Base-by-base conservation (phyloP, 1,140 invertebrate species). In the Brachystomella parvula region DNA sequence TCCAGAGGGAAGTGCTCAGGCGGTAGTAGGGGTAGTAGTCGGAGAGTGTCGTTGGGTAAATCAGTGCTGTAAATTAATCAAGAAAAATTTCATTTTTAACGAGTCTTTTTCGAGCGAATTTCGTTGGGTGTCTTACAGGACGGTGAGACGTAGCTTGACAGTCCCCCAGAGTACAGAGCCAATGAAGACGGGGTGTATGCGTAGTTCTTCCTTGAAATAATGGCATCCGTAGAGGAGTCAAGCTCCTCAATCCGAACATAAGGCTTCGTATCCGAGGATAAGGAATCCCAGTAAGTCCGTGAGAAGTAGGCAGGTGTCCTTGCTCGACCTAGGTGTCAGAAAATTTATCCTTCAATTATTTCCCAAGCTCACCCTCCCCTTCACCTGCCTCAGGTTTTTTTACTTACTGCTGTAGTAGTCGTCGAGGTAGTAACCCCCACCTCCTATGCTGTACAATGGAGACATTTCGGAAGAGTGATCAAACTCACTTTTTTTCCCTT, bases 21-120 rank as follows among this genome's bases (percentile, higher is more conserved):
- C 33, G 29, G 30, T 60, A 60, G 58, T 60, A 60, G 3, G 58
- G 58, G 24, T 32, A 60, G 58, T 60, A 60, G 58, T 60, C 58
- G 29, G 29, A 32, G 6, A 35, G 58, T 29, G 32, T 35, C 30
- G 58, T 60, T n/a, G 58, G 49, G 49, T 53, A 53, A 53, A 53
- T 24, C 58, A 30, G 29, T 6, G 29, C 30, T 35, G 31, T 9
- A 60, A 30, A 26, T 9, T 9, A 57, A 57, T 57, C 9, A 44
- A 9, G 39, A 44, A 44, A 44, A 44, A 12, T n/a, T 44, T 44
- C 9, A 44, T 44, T 44, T 44, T 44, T n/a, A 44, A n/a, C 9
- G n/a, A 44, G 39, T 57, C 9, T 57, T 57, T 21, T 21, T 57
- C n/a, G 21, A 24, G n/a, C 24, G 53, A 57, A 21, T 9, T n/a